These are phyloP conservation scores for Pseudococcus viburni DNA, from an alignment of 2,888 invertebrate genomes.

Conservation along the genomic window DNA sequence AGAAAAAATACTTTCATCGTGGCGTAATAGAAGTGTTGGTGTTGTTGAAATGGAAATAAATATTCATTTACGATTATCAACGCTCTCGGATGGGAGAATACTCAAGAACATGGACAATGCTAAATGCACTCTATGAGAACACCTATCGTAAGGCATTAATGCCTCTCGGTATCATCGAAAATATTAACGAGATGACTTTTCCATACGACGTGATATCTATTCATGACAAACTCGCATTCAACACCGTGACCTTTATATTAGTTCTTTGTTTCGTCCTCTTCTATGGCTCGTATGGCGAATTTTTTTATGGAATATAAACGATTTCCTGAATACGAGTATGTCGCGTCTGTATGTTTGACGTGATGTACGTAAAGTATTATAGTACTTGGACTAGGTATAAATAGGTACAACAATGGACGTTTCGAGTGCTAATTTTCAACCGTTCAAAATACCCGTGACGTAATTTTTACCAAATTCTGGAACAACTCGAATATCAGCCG, in stretches of 20 bases:
- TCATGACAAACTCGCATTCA: constrained; percentile 14
- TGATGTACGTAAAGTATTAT: not conserved
- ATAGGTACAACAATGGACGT: not conserved
- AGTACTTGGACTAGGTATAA: not conserved
- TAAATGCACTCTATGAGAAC: not conserved
- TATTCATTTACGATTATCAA: constrained; percentile 40
- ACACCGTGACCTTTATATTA: constrained; percentile 20
- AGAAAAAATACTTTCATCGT: constrained; percentile 42
- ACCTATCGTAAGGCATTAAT: not conserved
- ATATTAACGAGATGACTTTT: constrained; percentile 37
- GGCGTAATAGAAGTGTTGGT: constrained; percentile 28
- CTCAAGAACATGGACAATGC: constrained; percentile 36
- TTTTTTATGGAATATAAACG: constrained; percentile 42
- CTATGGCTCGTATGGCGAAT: not conserved
- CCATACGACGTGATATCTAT: not conserved
- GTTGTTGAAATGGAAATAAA: constrained; percentile 27
- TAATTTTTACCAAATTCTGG: constrained; percentile 35
- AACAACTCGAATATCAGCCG: not conserved
- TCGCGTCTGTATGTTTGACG: not conserved
- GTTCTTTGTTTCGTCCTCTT: not conserved
- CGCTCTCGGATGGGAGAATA: constrained; percentile 28
- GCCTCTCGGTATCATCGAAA: constrained; percentile 8
- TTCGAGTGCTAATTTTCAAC: not conserved
- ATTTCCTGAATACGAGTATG: constrained; percentile 39
- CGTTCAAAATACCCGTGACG: constrained; percentile 18